phyloP scores from a whole-genome alignment of 2,797 vertebrate species.

The Sebastes minor region DNA sequence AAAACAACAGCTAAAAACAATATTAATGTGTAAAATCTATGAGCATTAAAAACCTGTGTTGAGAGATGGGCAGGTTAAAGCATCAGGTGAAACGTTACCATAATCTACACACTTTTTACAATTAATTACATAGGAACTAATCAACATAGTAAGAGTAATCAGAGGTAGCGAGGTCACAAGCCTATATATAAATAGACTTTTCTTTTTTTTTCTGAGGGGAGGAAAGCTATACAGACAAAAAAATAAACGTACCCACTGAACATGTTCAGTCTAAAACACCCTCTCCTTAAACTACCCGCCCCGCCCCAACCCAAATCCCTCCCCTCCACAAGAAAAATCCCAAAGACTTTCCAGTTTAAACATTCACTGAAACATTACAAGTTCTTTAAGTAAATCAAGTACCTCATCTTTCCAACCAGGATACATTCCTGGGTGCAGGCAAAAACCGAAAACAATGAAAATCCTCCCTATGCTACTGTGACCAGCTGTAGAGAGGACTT shows the following conservation, averaged over 20 bases:
- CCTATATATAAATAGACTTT: slow-evolving; percentile 84
- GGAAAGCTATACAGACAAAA: slow-evolving; percentile 84
- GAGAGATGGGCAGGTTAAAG: slow-evolving; percentile 87
- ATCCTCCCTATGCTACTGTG: slow-evolving; percentile 68
- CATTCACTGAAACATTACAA: slow-evolving; percentile 91
- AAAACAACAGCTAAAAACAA: slow-evolving; percentile 73
- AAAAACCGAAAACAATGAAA: slow-evolving; percentile 64
- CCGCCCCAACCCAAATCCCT: slow-evolving; percentile 65
- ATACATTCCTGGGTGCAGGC: slow-evolving; percentile 75
- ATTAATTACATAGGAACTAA: slow-evolving; percentile 90
- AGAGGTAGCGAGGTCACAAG: slow-evolving; percentile 95
- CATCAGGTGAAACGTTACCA: slow-evolving; percentile 81
- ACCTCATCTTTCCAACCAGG: slow-evolving; percentile 83
- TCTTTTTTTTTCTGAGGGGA: slow-evolving; percentile 79
- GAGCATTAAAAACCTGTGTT: slow-evolving; percentile 84
- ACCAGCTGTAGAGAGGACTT: slow-evolving; percentile 61
- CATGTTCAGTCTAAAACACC: slow-evolving; percentile 82
- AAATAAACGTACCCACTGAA: slow-evolving; percentile 86
- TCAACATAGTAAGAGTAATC: slow-evolving; percentile 87
- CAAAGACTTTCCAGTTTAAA: slow-evolving; percentile 91
- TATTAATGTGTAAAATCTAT: slow-evolving; percentile 75
- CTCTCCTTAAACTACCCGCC: slow-evolving; percentile 44
- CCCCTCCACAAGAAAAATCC: slow-evolving; percentile 80
- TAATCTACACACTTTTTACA: slow-evolving; percentile 90
- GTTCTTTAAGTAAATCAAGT: slow-evolving; percentile 88